Percentiles rank a stretch among this genome's conserved stretches.
phyloP scores from a whole-genome alignment of 2,113 vertebrate genomes.

The Numida meleagris region DNA sequence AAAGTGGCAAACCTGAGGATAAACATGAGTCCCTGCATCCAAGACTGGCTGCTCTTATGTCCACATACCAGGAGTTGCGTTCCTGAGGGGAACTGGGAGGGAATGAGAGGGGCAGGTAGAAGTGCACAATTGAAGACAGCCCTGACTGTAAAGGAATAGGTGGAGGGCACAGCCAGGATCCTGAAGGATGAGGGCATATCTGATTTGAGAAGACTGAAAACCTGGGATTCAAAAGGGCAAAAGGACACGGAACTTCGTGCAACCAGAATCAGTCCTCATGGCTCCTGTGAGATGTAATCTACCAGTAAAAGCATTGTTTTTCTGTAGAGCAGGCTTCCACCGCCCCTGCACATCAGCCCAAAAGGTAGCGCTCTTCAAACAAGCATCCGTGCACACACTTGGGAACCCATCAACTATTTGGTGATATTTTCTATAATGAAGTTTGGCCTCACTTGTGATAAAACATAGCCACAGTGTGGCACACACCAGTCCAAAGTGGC shows the following conservation, averaged over 20 bases:
- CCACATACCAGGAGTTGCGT: neutral
- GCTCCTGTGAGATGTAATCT: conserved; percentile 42
- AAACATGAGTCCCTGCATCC: neutral
- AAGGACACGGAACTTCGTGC: neutral
- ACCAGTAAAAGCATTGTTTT: neutral
- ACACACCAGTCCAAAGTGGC: neutral
- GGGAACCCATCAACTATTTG: neutral
- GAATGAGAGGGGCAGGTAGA: neutral
- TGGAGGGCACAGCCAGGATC: neutral
- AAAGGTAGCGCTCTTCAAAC: neutral
- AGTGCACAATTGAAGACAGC: neutral
- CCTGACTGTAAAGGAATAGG: neutral
- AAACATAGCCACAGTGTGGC: fast-evolving
- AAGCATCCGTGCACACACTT: neutral
- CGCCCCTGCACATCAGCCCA: neutral
- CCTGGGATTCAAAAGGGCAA: neutral
- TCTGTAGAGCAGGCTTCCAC: neutral
- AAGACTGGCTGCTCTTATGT: neutral
- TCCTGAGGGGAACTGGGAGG: neutral
- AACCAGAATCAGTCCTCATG: neutral
- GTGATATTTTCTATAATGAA: neutral
- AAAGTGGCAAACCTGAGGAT: neutral
- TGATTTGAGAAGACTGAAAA: neutral
- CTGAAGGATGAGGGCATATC: neutral
- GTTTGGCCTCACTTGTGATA: fast-evolving